A percentile compares a stretch with the other conserved stretches of the same genome.
phyloP scores from a whole-genome alignment of 2,113 vertebrate genomes.

The Crocuta crocuta region DNA sequence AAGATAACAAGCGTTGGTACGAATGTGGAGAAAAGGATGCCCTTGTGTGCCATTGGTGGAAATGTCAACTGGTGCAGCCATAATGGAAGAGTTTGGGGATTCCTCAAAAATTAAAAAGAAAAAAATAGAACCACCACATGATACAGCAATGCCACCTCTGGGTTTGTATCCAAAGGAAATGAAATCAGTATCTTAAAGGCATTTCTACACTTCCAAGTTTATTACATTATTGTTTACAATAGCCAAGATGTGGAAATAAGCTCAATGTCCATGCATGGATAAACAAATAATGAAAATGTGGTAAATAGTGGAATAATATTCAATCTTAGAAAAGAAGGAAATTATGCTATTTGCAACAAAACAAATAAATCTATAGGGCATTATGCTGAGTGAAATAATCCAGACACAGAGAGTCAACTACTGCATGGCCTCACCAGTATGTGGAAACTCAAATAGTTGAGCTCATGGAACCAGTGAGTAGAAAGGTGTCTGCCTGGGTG shows the following conservation, averaged over 20 bases:
- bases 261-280: neutral
- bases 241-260: neutral
- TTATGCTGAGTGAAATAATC: neutral
- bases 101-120: neutral
- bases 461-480: neutral
- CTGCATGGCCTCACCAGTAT: neutral
- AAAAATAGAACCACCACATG: fast-evolving
- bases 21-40: neutral
- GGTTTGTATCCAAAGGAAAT: neutral
- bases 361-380: neutral
- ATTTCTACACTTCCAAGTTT: neutral
- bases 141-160: neutral
- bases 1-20: neutral
- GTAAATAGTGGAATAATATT: neutral
- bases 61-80: too few species aligned
- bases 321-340: neutral
- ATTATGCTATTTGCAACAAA: neutral
- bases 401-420: neutral
- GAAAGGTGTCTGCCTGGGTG: too few species aligned
- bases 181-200: neutral
- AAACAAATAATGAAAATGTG: neutral
- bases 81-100: neutral
- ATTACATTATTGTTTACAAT: fast-evolving
- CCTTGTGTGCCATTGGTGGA: fast-evolving
- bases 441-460: too few species aligned